Evolutionary conservation across 2,113 vertebrate genomes (phyloP).

Genomic region (Dromiciops gliroides): DNA sequence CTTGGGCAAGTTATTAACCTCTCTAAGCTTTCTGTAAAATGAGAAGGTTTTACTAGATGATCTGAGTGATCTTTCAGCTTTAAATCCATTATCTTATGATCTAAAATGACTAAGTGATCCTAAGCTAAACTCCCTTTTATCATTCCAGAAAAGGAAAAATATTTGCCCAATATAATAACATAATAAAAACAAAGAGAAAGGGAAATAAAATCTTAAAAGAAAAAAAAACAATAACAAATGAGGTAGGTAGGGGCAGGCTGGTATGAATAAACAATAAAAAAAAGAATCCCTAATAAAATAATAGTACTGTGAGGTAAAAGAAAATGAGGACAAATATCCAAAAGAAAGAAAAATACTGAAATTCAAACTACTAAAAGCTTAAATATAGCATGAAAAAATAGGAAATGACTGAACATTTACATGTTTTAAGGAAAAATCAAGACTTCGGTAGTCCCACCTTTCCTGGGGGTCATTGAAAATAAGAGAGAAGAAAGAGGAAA

Average conservation of each 20-base stretch:
- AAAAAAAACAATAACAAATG: not conserved
- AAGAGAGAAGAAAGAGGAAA: too few species aligned
- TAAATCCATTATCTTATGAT: not conserved
- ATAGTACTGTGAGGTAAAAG: not conserved
- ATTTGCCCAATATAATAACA: not conserved
- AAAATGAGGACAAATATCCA: not conserved
- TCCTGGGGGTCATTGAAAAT: too few species aligned
- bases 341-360: not conserved
- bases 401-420: not conserved
- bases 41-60: not conserved
- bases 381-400: not conserved
- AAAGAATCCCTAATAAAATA: not conserved
- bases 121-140: not conserved
- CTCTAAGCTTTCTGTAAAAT: not conserved
- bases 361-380: not conserved
- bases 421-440: too few species aligned
- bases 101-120: not conserved
- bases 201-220: not conserved
- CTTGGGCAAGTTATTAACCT: not conserved
- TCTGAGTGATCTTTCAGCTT: not conserved
- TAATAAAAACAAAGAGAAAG: not conserved
- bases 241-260: too few species aligned
- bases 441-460: too few species aligned
- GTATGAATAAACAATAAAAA: not conserved
- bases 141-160: not conserved